Base-by-base conservation (phyloP, 2,113 vertebrate genomes). In the Lampris incognitus region DNA sequence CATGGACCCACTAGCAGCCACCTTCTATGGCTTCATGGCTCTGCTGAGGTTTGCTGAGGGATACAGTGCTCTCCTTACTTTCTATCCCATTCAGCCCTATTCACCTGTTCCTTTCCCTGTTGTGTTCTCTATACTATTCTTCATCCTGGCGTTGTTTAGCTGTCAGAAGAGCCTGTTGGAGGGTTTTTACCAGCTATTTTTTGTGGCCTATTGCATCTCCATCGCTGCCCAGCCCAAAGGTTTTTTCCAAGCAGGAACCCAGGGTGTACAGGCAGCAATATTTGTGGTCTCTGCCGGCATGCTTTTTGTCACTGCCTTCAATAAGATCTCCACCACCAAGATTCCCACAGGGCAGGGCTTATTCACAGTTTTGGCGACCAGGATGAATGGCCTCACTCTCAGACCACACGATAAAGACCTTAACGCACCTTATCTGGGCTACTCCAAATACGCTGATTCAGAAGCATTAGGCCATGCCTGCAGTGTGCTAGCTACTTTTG, bases 371-470 rank as follows among this genome's bases (percentile, higher is more conserved):
- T 69, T 95, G 8, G 79, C 95, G 2, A 79, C 74, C 8, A 89
- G 11, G 63, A 92, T 86, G 50, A 86, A 54, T 9, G 52, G 66
- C 10, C 52, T 95, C 55, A 92, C 88, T 75, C 91, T 96, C 10
- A 93, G 92, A 9, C 82, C 88, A 37, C 89, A 93, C 3, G 90
- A 94, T 40, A 87, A 95, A 48, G 91, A 94, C 59, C 81, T 85
- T 0, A 91, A 95, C 0, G 37, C 88, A 9, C 96, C 96, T 11
- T 91, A 94, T 85, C 87, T 97, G 38, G 96, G 96, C 4, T 96
- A 94, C 51, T 96, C 96, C 64, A 97, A 94, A 73, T 97, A 96
- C 0, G 95, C 94, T 0, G 95, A 96, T 10, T 95, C 95, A 1
- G 95, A 96, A 38, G 91, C 92, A 3, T 91, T 97, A 2, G 94